phyloP scores from a whole-genome alignment of 1,140 invertebrate species.

The Tetraneura akinire region DNA sequence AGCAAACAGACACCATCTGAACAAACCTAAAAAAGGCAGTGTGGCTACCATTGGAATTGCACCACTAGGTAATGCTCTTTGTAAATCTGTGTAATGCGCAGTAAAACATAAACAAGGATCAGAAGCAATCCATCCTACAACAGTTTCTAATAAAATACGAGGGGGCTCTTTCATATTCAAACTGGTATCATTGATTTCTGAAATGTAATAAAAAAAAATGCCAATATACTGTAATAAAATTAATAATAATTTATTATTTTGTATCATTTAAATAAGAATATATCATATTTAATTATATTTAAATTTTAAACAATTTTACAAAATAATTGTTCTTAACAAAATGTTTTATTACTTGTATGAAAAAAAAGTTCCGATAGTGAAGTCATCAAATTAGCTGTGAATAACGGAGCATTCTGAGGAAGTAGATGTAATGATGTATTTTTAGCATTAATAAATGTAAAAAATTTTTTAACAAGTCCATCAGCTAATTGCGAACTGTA shows the following conservation, averaged over 20 bases:
- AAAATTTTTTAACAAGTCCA: conserved; percentile 77
- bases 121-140: conserved; percentile 37
- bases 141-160: conserved; percentile 64
- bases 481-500: conserved; percentile 65
- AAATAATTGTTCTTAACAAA: not conserved
- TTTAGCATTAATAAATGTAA: conserved; percentile 69
- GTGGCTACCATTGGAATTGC: conserved; percentile 80
- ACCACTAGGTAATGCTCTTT: conserved; percentile 70
- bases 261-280: too few species aligned
- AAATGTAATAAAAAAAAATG: conserved; percentile 21
- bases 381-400: conserved; percentile 78
- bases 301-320: not conserved
- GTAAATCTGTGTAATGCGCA: conserved; percentile 66
- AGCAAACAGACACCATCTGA: conserved; percentile 68
- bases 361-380: conserved; percentile 77
- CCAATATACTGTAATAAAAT: too few species aligned
- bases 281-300: too few species aligned
- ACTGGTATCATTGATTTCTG: conserved; percentile 12
- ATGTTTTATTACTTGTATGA: conserved; percentile 48
- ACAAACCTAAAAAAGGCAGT: conserved; percentile 76
- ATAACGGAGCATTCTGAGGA: conserved; percentile 72
- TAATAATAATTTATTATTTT: too few species aligned
- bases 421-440: conserved; percentile 68
- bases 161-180: conserved; percentile 56
- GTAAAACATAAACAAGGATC: conserved; percentile 66